Conservation (phyloP, 2,113 vertebrate species). For the Callionymus lyra region DNA sequence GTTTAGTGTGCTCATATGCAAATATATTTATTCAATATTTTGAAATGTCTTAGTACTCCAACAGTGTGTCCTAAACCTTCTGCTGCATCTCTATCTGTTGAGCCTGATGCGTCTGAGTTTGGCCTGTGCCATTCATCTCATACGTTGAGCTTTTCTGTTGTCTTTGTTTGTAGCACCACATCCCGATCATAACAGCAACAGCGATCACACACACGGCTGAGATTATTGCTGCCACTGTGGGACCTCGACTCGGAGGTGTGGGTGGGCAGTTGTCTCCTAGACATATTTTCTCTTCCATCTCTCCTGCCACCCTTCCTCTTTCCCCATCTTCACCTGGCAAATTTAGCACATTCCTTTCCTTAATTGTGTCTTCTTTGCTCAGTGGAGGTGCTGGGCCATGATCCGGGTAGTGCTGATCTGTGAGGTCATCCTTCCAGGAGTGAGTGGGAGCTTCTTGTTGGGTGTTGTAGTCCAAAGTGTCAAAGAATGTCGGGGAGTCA, state of each 20-base stretch:
- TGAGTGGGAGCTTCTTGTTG: slow-evolving; percentile 47
- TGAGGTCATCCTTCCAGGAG: slow-evolving; percentile 39
- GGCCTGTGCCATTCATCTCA: slow-evolving; percentile 82
- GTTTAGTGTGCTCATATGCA: too few species aligned
- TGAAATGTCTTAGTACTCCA: slow-evolving; percentile 24
- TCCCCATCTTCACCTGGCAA: slow-evolving; percentile 63
- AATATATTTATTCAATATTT: background rate
- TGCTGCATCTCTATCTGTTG: slow-evolving; percentile 96
- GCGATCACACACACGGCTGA: slow-evolving; percentile 71
- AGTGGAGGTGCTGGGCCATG: slow-evolving; percentile 22
- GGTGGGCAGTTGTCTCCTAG: slow-evolving; percentile 43
- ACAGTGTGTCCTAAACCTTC: slow-evolving; percentile 57
- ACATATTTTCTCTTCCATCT: slow-evolving; percentile 40
- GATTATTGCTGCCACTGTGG: slow-evolving; percentile 73
- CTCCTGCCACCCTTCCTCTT: slow-evolving; percentile 48
- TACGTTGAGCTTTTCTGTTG: slow-evolving; percentile 88
- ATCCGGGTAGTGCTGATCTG: slow-evolving; percentile 35
- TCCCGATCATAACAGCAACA: slow-evolving; percentile 60
- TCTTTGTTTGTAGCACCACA: slow-evolving; percentile 80
- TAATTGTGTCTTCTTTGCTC: slow-evolving; percentile 20
- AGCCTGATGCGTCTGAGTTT: slow-evolving; percentile 62
- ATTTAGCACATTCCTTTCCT: slow-evolving; percentile 53
- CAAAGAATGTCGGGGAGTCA: slow-evolving; percentile 22
- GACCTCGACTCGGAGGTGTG: slow-evolving; percentile 57
- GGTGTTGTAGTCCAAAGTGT: slow-evolving; percentile 24